Evolutionary conservation across 2,113 vertebrate genomes (phyloP).

Genomic region (Stegastes partitus): DNA sequence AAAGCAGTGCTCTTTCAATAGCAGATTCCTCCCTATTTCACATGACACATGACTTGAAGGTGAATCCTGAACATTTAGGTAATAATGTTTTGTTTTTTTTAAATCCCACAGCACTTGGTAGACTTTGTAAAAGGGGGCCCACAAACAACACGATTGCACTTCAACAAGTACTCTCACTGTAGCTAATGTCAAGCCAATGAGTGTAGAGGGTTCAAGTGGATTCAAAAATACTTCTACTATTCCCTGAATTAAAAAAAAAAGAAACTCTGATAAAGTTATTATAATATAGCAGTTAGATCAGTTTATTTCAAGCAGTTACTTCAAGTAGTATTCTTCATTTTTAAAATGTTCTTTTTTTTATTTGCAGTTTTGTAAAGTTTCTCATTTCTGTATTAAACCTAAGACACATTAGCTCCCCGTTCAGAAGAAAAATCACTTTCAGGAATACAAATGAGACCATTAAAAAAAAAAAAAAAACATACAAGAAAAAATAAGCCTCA

Average conservation of each 20-base stretch:
- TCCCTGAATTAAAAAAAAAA: too few species aligned
- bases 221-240: conserved; percentile 2
- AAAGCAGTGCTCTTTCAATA: too few species aligned
- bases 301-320: background rate
- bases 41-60: too few species aligned
- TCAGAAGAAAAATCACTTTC: too few species aligned
- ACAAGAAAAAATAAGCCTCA: background rate
- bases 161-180: background rate
- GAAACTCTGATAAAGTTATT: too few species aligned
- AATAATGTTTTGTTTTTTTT: too few species aligned
- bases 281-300: background rate
- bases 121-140: background rate
- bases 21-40: too few species aligned
- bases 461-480: background rate
- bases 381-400: background rate
- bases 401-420: background rate
- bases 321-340: background rate
- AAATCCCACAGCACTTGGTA: background rate
- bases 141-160: conserved; percentile 12
- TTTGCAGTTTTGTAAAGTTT: background rate
- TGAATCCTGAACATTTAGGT: too few species aligned
- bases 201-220: conserved; percentile 11
- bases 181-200: conserved; percentile 7
- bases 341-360: background rate
- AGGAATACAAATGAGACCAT: background rate